Percentiles rank a stretch among this genome's conserved stretches.
Evolutionary conservation across 2,888 invertebrate genomes (phyloP).

Genomic region (Acanthoscelides obtectus): DNA sequence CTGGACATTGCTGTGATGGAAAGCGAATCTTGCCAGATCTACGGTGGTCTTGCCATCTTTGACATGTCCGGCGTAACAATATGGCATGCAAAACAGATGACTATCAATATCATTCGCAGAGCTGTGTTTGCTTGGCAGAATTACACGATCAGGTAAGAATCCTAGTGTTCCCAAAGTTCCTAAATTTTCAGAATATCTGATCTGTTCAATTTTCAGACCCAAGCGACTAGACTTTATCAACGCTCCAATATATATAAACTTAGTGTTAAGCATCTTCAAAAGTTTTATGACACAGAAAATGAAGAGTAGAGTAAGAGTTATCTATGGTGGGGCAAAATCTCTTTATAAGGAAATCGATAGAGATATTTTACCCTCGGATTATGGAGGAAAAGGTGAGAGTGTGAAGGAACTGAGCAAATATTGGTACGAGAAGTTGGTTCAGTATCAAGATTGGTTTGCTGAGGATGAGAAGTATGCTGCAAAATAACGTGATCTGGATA

Average conservation of each 20-base stretch:
- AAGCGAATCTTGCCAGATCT: conserved; percentile 44
- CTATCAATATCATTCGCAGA: conserved; percentile 55
- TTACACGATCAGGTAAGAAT: conserved; percentile 46
- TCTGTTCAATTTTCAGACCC: conserved; percentile 53
- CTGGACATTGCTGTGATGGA: conserved; percentile 55
- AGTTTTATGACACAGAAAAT: conserved; percentile 60
- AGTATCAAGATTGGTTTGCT: conserved; percentile 49
- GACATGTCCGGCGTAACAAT: conserved; percentile 57
- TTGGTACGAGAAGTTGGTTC: conserved; percentile 46
- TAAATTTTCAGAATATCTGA: no score
- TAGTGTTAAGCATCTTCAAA: conserved; percentile 62
- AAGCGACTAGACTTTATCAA: conserved; percentile 65
- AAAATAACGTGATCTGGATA: conserved; percentile 13
- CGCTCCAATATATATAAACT: conserved; percentile 52
- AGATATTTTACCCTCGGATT: conserved; percentile 54
- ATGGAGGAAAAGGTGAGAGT: conserved; percentile 52
- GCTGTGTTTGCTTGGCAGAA: conserved; percentile 64
- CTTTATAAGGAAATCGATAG: conserved; percentile 50
- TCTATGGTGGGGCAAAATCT: conserved; percentile 46
- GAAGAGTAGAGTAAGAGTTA: conserved; percentile 52
- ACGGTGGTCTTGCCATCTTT: conserved; percentile 57
- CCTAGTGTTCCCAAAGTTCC: no score
- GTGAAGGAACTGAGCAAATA: conserved; percentile 45
- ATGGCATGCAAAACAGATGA: conserved; percentile 56
- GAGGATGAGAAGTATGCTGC: conserved; percentile 49